Evolutionary conservation across 2,888 invertebrate genomes (phyloP).

Genomic region (Callimorpha dominula): DNA sequence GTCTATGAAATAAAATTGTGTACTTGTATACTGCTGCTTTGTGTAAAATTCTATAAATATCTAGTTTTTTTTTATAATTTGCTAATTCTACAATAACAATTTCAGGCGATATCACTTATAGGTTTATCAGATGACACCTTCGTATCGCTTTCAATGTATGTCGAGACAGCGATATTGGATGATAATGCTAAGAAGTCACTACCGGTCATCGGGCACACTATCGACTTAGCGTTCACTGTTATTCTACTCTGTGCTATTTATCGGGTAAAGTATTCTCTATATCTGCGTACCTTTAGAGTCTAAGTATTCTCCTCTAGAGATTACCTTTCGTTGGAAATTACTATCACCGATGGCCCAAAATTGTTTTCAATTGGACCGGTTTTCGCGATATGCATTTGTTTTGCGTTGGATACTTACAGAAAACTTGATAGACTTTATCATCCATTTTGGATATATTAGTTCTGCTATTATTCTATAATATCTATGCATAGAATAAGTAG

Average conservation of each 20-base stretch:
- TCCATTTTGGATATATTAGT: too few species aligned
- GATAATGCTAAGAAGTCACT: constrained; percentile 61
- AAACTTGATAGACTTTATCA: too few species aligned
- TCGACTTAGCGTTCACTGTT: constrained; percentile 65
- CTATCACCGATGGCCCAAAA: neutral
- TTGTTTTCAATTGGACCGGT: too few species aligned
- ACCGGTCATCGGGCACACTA: constrained; percentile 64
- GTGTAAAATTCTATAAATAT: too few species aligned
- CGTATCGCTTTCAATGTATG: constrained; percentile 62
- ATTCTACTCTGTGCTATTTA: constrained; percentile 69
- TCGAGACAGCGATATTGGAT: constrained; percentile 61
- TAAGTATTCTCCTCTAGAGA: neutral
- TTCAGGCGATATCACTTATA: constrained; percentile 64
- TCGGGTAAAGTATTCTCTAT: constrained; percentile 56
- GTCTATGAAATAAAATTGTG: neutral
- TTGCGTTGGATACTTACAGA: too few species aligned
- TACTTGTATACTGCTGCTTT: too few species aligned
- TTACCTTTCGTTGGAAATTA: neutral
- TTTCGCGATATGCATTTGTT: too few species aligned
- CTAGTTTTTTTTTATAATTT: neutral
- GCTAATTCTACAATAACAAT: constrained; percentile 14
- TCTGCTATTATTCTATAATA: too few species aligned
- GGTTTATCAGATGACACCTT: constrained; percentile 69
- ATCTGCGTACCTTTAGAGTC: neutral
- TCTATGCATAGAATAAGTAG: too few species aligned